phyloP scores from a whole-genome alignment of 2,888 invertebrate species.

The Xylota sylvarum region DNA sequence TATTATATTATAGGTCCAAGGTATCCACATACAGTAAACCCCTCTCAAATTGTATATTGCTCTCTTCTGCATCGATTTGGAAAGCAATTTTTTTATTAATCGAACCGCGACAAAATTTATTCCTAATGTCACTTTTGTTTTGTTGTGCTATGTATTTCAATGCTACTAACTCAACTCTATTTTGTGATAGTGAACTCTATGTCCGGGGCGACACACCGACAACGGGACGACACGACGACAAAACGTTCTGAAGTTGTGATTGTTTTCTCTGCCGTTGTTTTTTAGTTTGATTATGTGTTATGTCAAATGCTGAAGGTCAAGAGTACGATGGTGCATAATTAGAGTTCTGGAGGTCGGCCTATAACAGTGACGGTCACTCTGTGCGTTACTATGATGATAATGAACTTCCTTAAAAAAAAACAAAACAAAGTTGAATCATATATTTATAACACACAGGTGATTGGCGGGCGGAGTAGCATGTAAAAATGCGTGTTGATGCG shows the following conservation, averaged over 20 bases:
- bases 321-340: constrained; percentile 53
- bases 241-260: constrained; percentile 42
- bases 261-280: constrained; percentile 3
- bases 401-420: constrained; percentile 58
- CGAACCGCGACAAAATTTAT: constrained; percentile 24
- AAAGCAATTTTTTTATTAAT: constrained; percentile 10
- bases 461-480: constrained; percentile 13
- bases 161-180: constrained; percentile 7
- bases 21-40: no score
- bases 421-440: neutral
- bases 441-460: neutral
- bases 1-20: no score
- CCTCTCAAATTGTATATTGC: neutral
- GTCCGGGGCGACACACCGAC: neutral
- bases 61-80: neutral
- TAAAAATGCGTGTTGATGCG: constrained; percentile 50
- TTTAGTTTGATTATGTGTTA: constrained; percentile 16
- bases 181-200: constrained; percentile 4
- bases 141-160: neutral
- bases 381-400: constrained; percentile 34
- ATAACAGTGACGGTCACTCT: constrained; percentile 44
- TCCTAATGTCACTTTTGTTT: constrained; percentile 16
- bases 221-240: neutral
- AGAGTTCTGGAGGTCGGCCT: constrained; percentile 56
- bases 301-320: constrained; percentile 38